Conservation (phyloP, 2,113 vertebrate species). For the Ptychochromis oligacanthus region DNA sequence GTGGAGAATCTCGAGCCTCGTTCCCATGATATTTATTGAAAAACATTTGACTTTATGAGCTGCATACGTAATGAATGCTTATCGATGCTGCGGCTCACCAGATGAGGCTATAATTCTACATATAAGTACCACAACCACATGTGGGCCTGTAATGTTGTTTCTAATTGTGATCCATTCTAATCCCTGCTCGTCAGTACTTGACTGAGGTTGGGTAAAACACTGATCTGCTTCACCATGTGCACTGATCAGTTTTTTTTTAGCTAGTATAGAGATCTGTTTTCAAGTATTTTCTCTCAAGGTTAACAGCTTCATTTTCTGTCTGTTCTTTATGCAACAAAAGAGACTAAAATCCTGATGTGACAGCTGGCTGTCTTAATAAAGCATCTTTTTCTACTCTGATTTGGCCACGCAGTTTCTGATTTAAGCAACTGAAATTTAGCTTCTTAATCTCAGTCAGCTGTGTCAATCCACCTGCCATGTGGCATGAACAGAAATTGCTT, state of each 20-base stretch:
- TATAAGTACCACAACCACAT: constrained; percentile 67
- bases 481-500: constrained; percentile 10
- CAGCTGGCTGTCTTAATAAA: constrained; percentile 25
- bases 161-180: constrained; percentile 55
- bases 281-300: background rate
- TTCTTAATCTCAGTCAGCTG: constrained; percentile 24
- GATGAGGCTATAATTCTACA: constrained; percentile 74
- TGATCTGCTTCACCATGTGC: constrained; percentile 1
- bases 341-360: background rate
- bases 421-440: background rate
- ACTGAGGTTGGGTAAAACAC: constrained; percentile 15
- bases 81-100: constrained; percentile 66
- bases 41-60: constrained; percentile 81
- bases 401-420: background rate
- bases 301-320: background rate
- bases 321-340: background rate
- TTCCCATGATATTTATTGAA: constrained; percentile 83
- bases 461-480: constrained; percentile 32
- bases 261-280: background rate
- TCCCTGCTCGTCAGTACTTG: constrained; percentile 38
- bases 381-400: background rate
- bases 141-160: constrained; percentile 50
- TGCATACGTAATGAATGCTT: constrained; percentile 77
- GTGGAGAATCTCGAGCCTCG: constrained; percentile 70
- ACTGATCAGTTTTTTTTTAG: background rate